A percentile compares a stretch with the other conserved stretches of the same genome.
Evolutionary conservation across 2,888 invertebrate species (phyloP).

Genomic region (Ethmia dodecea): DNA sequence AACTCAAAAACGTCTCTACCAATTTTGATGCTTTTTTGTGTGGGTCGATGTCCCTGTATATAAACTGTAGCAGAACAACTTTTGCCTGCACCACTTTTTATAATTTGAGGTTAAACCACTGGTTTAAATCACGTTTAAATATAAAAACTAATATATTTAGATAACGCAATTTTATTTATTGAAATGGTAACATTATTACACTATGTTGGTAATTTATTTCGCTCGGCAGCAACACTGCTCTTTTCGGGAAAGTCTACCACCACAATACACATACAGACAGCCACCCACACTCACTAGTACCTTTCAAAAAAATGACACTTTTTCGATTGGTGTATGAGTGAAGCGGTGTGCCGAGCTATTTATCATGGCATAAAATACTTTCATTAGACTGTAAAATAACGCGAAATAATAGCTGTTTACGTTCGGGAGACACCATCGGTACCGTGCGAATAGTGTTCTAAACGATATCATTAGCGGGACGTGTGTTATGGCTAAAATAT

Average conservation of each 20-base stretch:
- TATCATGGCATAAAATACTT: slow-evolving; percentile 51
- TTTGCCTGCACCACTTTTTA: no score
- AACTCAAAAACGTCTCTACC: no score
- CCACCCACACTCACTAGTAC: no score
- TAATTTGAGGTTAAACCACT: no score
- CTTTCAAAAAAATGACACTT: slow-evolving; percentile 43
- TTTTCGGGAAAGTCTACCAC: no score
- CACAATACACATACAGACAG: no score
- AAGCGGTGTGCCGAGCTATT: slow-evolving; percentile 52
- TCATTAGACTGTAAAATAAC: slow-evolving; percentile 20
- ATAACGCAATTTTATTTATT: neutral
- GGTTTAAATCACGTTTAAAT: neutral
- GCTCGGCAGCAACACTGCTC: no score
- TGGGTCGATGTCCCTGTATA: no score
- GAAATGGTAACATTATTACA: no score
- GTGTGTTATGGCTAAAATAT: slow-evolving; percentile 60
- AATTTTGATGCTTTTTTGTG: no score
- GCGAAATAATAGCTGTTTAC: slow-evolving; percentile 25
- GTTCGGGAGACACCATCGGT: slow-evolving; percentile 20
- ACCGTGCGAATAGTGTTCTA: slow-evolving; percentile 35
- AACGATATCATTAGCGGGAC: slow-evolving; percentile 24
- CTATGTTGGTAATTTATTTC: no score
- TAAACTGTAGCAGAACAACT: no score
- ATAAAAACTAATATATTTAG: neutral
- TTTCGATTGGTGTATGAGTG: slow-evolving; percentile 43